Percentiles rank a stretch among this genome's conserved stretches.
Conservation (phyloP, 2,113 vertebrate species). For the Nesogale talazaci region DNA sequence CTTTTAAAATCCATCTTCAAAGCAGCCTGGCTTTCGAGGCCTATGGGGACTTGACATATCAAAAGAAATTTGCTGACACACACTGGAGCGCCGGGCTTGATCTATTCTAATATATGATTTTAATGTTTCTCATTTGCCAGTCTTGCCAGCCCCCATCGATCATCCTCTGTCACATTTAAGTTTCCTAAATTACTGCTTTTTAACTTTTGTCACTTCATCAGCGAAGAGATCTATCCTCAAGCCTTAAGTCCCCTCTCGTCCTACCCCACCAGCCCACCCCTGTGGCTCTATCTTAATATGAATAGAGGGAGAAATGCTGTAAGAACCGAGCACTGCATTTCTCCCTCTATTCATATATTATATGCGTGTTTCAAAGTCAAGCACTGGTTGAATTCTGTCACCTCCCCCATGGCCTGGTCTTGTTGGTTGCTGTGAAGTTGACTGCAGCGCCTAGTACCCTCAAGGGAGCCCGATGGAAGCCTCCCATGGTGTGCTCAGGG, state of each 20-base stretch:
- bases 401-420: conserved; percentile 65
- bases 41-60: conserved; percentile 87
- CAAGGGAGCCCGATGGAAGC: neutral
- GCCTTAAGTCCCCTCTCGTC: conserved; percentile 65
- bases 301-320: conserved; percentile 82
- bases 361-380: conserved; percentile 75
- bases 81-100: conserved; percentile 86
- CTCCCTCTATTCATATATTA: no score
- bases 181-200: conserved; percentile 91
- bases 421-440: neutral
- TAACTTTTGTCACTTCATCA: conserved; percentile 90
- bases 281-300: conserved; percentile 86
- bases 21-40: conserved; percentile 83
- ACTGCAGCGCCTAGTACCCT: neutral
- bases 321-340: no score
- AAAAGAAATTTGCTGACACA: conserved; percentile 90
- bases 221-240: conserved; percentile 85
- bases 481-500: neutral
- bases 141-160: conserved; percentile 89
- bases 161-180: conserved; percentile 90
- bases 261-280: conserved; percentile 54
- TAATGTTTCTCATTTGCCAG: conserved; percentile 92
- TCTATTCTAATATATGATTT: conserved; percentile 92
- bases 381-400: conserved; percentile 78
- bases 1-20: conserved; percentile 88